Evolutionary conservation across 2,888 invertebrate genomes (phyloP).

Genomic region (Caradrina kadenii): DNA sequence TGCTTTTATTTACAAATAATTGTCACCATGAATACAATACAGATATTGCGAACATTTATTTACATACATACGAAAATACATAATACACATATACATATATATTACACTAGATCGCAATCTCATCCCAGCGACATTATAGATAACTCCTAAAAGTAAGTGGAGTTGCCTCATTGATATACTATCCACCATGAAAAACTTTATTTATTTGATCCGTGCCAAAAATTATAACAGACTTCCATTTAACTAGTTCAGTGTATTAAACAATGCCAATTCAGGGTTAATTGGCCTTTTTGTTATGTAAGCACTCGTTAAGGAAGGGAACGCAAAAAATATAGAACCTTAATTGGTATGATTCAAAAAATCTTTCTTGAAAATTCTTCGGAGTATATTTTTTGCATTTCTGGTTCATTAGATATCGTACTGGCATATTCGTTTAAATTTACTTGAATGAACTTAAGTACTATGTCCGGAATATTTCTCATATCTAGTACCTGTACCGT

Average conservation of each 20-base stretch:
- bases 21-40: neutral
- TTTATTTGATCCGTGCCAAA: too few relatives aligned
- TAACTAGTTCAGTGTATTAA: neutral
- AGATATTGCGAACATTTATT: conserved; percentile 4
- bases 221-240: too few relatives aligned
- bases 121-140: too few relatives aligned
- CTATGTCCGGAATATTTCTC: neutral
- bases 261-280: neutral
- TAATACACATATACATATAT: too few relatives aligned
- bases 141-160: too few relatives aligned
- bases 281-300: neutral
- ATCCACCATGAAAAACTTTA: too few relatives aligned
- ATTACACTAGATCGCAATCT: too few relatives aligned
- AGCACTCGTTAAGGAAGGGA: neutral
- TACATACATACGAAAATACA: neutral
- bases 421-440: conserved; percentile 26
- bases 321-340: neutral
- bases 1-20: conserved; percentile 20
- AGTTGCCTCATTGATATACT: too few relatives aligned
- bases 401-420: conserved; percentile 30
- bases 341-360: conserved; percentile 22
- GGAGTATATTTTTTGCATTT: conserved; percentile 4
- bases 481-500: conserved; percentile 37
- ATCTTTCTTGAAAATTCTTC: neutral
- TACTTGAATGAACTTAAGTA: conserved; percentile 11